These are phyloP conservation scores for Actinia equina DNA, from an alignment of 64 coral and sea anemone species.

Conservation along the genomic window DNA sequence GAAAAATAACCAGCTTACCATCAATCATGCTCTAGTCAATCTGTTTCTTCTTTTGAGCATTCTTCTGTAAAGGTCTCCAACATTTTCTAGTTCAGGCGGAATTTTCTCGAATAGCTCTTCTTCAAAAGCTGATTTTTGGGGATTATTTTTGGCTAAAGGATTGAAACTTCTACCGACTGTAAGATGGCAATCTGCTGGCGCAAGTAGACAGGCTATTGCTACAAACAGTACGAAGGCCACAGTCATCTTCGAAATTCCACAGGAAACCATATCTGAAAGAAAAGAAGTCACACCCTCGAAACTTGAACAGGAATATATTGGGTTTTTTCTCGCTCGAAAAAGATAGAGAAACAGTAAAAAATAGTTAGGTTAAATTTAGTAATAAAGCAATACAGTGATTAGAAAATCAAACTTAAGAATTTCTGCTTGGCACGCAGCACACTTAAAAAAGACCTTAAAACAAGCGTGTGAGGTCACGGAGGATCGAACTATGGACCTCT, in stretches of 20 bases:
- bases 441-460: too few species aligned
- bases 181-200: neutral
- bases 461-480: neutral
- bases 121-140: neutral
- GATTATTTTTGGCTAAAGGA: neutral
- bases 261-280: neutral
- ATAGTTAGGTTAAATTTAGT: too few species aligned
- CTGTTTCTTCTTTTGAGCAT: neutral
- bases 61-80: neutral
- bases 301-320: too few species aligned
- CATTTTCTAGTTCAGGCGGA: neutral
- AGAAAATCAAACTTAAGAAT: too few species aligned
- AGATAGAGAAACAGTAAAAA: too few species aligned
- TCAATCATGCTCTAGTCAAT: neutral
- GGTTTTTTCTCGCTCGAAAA: too few species aligned
- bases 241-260: neutral
- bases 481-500: neutral
- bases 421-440: too few species aligned
- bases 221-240: neutral
- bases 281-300: neutral
- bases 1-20: neutral
- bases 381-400: too few species aligned
- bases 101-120: neutral
- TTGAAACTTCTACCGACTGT: conserved; percentile 12
- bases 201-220: neutral